Evolutionary conservation across 2,113 vertebrate genomes (phyloP).

Genomic region (Forbesichthys papilliferus): DNA sequence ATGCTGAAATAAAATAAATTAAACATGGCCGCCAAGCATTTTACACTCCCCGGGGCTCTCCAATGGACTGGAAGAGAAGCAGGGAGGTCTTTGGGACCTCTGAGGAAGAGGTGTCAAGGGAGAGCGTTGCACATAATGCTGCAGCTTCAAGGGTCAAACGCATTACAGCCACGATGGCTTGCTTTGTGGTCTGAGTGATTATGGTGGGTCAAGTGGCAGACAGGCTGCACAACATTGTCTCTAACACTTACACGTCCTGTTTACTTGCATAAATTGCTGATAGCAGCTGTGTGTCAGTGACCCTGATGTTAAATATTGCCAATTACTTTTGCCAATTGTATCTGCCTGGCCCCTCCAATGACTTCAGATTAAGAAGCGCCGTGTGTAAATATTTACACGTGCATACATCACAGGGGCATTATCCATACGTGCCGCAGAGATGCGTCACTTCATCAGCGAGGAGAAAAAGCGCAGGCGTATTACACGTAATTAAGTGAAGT

Average conservation of each 20-base stretch:
- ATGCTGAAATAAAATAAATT: too few relatives aligned
- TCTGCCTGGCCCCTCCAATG: too few relatives aligned
- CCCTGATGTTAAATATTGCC: slow-evolving; percentile 1
- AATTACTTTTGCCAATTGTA: too few relatives aligned
- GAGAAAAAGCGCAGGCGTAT: slow-evolving; percentile 22
- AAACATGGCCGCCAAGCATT: too few relatives aligned
- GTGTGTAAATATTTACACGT: background rate
- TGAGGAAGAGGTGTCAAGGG: slow-evolving; percentile 46
- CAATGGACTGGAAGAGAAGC: slow-evolving; percentile 36
- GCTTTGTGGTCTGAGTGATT: slow-evolving; percentile 62
- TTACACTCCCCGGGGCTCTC: slow-evolving; percentile 21
- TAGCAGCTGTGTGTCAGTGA: slow-evolving; percentile 33
- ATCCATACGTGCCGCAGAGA: slow-evolving; percentile 5
- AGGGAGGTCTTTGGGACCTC: slow-evolving; percentile 7
- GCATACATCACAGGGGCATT: background rate
- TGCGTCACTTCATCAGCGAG: slow-evolving; percentile 8
- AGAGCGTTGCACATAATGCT: slow-evolving; percentile 35
- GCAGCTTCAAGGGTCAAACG: slow-evolving; percentile 34
- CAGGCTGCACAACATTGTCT: background rate
- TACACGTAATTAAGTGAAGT: slow-evolving; percentile 23
- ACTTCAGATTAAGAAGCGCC: too few relatives aligned
- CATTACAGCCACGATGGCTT: slow-evolving; percentile 48
- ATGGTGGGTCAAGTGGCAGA: slow-evolving; percentile 44
- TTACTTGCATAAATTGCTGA: slow-evolving; percentile 40
- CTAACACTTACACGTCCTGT: slow-evolving; percentile 30